These are phyloP conservation scores for Prionailurus bengalensis DNA, from an alignment of 2,113 vertebrate species.

Conservation along the genomic window DNA sequence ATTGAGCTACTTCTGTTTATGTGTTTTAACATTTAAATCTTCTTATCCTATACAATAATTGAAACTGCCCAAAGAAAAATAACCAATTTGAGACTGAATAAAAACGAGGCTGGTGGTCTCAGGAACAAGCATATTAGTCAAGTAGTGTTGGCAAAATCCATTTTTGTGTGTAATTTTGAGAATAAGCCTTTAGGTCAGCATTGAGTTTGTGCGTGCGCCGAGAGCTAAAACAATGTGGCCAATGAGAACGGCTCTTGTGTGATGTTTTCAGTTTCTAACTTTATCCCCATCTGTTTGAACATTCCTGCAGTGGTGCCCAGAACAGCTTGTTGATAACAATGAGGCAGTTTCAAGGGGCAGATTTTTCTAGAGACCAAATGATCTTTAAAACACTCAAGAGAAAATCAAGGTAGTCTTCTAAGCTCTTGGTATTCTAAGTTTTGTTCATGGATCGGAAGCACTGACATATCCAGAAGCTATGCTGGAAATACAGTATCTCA, in stretches of 20 bases:
- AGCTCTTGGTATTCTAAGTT: not conserved
- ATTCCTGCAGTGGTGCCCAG: not conserved
- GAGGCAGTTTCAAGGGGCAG: not conserved
- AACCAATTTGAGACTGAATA: not conserved
- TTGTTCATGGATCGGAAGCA: no score
- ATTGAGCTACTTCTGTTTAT: conserved; percentile 45
- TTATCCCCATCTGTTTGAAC: not conserved
- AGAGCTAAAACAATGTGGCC: not conserved
- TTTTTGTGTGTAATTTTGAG: conserved; percentile 43
- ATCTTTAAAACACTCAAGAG: not conserved
- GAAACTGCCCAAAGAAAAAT: not conserved
- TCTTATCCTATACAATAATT: not conserved
- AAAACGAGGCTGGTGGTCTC: conserved; percentile 23
- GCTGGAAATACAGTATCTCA: not conserved
- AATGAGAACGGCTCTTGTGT: not conserved
- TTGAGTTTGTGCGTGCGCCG: not conserved
- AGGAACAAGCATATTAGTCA: not conserved
- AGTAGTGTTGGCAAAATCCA: not conserved
- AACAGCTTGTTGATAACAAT: not conserved
- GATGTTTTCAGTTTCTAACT: not conserved
- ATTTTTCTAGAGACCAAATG: not conserved
- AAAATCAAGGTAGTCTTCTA: not conserved
- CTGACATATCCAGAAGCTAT: not conserved
- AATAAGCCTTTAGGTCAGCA: conserved; percentile 5
- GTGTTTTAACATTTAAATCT: conserved; percentile 43